Percentiles rank a stretch among this genome's conserved stretches.
These are phyloP conservation scores for Coregonus clupeaformis DNA, from an alignment of 2,113 vertebrate species.

Conservation along the genomic window DNA sequence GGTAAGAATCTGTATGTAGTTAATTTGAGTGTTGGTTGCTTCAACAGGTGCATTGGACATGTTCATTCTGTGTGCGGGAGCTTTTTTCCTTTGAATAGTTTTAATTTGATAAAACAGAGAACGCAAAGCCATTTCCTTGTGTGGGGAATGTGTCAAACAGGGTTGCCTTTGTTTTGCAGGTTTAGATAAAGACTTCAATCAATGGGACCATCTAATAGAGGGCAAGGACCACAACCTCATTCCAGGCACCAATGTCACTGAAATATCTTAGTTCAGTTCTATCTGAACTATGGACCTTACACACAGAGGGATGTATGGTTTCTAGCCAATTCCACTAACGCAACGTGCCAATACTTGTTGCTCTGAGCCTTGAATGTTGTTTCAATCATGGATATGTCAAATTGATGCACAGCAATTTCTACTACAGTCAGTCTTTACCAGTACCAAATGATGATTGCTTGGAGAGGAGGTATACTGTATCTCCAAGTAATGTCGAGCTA, in stretches of 20 bases:
- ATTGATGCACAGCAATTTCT: neutral
- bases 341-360: slow-evolving; percentile 26
- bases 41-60: too few species aligned
- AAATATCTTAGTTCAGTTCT: slow-evolving; percentile 50
- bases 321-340: neutral
- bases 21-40: neutral
- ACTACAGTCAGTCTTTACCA: neutral
- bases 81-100: too few species aligned
- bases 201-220: slow-evolving; percentile 87
- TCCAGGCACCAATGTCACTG: slow-evolving; percentile 77
- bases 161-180: slow-evolving; percentile 61
- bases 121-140: neutral
- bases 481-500: neutral
- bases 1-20: slow-evolving; percentile 65
- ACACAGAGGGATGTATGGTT: neutral
- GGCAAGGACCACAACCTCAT: slow-evolving; percentile 86
- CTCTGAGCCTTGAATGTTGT: slow-evolving; percentile 31
- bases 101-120: too few species aligned
- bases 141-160: neutral
- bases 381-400: neutral
- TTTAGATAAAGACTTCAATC: slow-evolving; percentile 84
- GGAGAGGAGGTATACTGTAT: neutral
- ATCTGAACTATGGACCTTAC: slow-evolving; percentile 43
- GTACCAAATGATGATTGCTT: too few species aligned
- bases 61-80: too few species aligned